phyloP scores from a whole-genome alignment of 2,113 vertebrate species.

The Phocoena sinus region DNA sequence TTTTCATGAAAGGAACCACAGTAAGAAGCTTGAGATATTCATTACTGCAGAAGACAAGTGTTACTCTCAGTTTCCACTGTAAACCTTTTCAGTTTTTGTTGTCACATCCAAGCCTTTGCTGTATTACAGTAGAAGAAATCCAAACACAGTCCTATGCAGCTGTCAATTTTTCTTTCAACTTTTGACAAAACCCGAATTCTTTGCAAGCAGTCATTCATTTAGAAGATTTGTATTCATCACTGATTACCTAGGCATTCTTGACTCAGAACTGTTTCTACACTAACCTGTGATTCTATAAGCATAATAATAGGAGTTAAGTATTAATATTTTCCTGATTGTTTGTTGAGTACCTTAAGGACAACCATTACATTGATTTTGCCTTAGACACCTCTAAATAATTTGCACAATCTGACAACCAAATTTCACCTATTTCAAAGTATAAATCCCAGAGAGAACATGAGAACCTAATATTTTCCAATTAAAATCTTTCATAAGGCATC shows the following conservation, averaged over 20 bases:
- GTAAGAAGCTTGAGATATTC: slow-evolving; percentile 41
- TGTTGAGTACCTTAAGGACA: slow-evolving; percentile 52
- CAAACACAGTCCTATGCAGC: background rate
- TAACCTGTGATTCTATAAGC: background rate
- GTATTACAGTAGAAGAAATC: slow-evolving; percentile 24
- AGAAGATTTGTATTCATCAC: background rate
- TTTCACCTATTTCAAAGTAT: slow-evolving; percentile 61
- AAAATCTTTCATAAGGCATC: slow-evolving; percentile 46
- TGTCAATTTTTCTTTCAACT: slow-evolving; percentile 4
- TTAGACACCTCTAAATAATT: slow-evolving; percentile 62
- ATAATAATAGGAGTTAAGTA: slow-evolving; percentile 52
- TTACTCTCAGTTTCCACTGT: slow-evolving; percentile 47
- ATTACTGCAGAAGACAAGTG: background rate
- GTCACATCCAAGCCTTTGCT: slow-evolving; percentile 51
- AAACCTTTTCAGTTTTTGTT: slow-evolving; percentile 40
- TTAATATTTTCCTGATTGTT: slow-evolving; percentile 62
- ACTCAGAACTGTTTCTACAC: background rate
- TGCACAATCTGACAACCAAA: slow-evolving; percentile 58
- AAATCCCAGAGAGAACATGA: slow-evolving; percentile 46
- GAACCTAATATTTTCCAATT: slow-evolving; percentile 59
- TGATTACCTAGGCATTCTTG: slow-evolving; percentile 12
- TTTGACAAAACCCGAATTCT: slow-evolving; percentile 41
- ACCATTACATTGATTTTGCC: slow-evolving; percentile 65
- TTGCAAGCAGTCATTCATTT: slow-evolving; percentile 35
- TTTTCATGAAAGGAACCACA: slow-evolving; percentile 57